Conservation (phyloP, 2,113 vertebrate genomes). For the Psilopsiagon aurifrons region DNA sequence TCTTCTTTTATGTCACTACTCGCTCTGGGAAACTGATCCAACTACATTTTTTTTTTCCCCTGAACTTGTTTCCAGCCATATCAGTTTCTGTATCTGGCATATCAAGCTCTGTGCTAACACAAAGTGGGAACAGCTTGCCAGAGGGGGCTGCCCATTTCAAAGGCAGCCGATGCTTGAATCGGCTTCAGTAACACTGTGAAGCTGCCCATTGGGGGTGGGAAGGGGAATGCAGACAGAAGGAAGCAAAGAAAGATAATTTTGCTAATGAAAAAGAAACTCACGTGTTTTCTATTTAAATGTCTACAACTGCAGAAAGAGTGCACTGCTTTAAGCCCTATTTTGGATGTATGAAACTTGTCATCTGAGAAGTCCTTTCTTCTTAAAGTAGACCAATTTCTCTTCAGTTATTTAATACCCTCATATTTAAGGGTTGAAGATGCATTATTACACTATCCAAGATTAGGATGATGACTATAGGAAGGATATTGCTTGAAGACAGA, state of each 20-base stretch:
- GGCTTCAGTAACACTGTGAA: background rate
- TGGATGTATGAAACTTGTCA: background rate
- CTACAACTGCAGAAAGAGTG: background rate
- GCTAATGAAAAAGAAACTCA: background rate
- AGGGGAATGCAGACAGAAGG: background rate
- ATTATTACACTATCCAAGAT: background rate
- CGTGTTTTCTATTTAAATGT: background rate
- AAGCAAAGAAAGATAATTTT: background rate
- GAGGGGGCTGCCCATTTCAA: background rate
- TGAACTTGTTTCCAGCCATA: background rate
- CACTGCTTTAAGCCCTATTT: background rate
- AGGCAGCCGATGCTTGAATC: background rate
- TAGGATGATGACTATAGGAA: background rate
- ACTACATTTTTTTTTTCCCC: background rate
- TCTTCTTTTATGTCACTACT: background rate
- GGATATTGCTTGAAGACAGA: background rate
- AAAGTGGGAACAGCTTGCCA: background rate
- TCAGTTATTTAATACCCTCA: background rate
- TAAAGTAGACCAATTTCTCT: background rate
- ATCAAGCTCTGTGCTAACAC: background rate
- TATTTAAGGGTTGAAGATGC: background rate
- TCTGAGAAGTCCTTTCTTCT: background rate
- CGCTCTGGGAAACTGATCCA: background rate
- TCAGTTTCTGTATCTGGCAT: background rate
- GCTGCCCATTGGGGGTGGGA: background rate